Evolutionary conservation across 92 coral and sea anemone genomes (phyloP).

Genomic region (Porites divaricata): DNA sequence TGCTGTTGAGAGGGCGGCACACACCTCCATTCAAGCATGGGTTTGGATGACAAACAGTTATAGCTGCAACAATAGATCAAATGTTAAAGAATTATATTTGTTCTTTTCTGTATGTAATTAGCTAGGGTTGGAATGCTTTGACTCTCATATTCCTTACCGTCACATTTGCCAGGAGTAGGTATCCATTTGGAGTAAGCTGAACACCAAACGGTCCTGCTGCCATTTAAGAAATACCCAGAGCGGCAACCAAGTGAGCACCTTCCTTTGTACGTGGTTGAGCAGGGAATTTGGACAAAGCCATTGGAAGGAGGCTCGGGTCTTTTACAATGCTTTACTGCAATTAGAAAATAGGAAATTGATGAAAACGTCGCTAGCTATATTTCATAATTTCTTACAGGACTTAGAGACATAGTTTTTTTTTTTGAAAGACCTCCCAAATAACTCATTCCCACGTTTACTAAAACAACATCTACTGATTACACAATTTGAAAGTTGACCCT

Average conservation of each 20-base stretch:
- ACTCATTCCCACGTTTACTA: no score
- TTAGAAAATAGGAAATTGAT: neutral
- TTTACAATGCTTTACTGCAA: constrained; percentile 58
- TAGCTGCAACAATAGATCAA: constrained; percentile 32
- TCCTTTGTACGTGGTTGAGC: constrained; percentile 66
- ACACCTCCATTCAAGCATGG: constrained; percentile 73
- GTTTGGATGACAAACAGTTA: constrained; percentile 70
- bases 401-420: no score
- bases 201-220: constrained; percentile 53
- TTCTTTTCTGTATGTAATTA: no score
- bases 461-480: no score
- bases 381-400: no score
- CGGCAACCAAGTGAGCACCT: constrained; percentile 68
- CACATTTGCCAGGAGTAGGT: constrained; percentile 57
- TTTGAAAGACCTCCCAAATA: no score
- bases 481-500: no score
- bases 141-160: neutral
- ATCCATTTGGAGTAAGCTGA: constrained; percentile 58
- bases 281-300: constrained; percentile 75
- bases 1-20: constrained; percentile 55
- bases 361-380: neutral
- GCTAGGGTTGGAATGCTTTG: no score
- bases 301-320: constrained; percentile 62
- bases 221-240: constrained; percentile 61
- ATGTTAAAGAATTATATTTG: no score